Percentiles rank a stretch among this genome's conserved stretches.
Evolutionary conservation across 2,113 vertebrate species (phyloP).

Genomic region (Aptenodytes forsteri): DNA sequence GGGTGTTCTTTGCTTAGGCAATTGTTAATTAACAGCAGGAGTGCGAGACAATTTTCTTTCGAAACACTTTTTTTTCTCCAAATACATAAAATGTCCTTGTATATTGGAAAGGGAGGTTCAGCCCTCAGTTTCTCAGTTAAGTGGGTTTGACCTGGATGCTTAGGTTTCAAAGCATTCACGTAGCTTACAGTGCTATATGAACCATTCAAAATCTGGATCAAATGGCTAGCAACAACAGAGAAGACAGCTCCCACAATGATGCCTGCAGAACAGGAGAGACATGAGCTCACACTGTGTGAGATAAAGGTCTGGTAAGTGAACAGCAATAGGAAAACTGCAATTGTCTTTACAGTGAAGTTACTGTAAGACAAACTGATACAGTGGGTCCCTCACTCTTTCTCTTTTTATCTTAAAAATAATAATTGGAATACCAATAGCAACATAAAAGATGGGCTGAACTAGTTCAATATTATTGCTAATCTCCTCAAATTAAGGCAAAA

Average conservation of each 20-base stretch:
- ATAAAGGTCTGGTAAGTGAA: neutral
- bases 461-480: neutral
- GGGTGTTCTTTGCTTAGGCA: neutral
- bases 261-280: neutral
- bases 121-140: neutral
- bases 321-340: neutral
- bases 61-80: neutral
- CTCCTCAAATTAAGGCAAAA: neutral
- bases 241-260: neutral
- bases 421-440: neutral
- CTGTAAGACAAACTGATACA: neutral
- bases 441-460: neutral
- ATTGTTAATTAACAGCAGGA: constrained; percentile 17
- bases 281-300: neutral
- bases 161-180: neutral
- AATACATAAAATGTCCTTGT: neutral
- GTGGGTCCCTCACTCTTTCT: neutral
- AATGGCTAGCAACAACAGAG: neutral
- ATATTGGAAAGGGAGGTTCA: neutral
- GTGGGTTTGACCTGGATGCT: neutral
- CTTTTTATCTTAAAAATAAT: neutral
- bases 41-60: neutral
- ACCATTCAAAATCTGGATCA: neutral
- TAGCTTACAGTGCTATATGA: neutral
- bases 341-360: neutral